Conservation (phyloP, 1,140 invertebrate species). For the Drosophila kanapiae region DNA sequence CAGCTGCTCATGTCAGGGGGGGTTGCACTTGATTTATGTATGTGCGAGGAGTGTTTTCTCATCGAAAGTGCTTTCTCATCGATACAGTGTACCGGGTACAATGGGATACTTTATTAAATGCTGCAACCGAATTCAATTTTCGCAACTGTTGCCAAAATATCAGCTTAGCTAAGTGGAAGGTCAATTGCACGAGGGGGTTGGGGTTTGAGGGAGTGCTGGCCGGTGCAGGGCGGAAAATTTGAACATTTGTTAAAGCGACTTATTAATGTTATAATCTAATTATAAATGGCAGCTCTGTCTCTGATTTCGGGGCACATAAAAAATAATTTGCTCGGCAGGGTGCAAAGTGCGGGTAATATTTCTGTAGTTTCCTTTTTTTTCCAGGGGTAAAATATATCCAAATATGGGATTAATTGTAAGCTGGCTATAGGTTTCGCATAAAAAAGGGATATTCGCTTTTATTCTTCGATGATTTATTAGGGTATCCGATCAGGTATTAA, state of each 20-base stretch:
- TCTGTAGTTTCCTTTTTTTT: conserved; percentile 30
- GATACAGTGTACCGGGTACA: conserved; percentile 54
- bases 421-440: conserved; percentile 20
- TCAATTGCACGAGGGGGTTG: conserved; percentile 5
- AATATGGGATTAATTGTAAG: conserved; percentile 67
- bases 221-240: conserved; percentile 50
- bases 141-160: conserved; percentile 76
- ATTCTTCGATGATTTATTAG: conserved; percentile 31
- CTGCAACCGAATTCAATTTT: conserved; percentile 72
- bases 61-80: conserved; percentile 70
- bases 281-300: conserved; percentile 62
- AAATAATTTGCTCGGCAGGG: conserved; percentile 36
- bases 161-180: conserved; percentile 42
- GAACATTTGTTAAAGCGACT: conserved; percentile 82
- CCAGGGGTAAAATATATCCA: conserved; percentile 46
- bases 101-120: conserved; percentile 59
- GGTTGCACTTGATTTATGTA: conserved; percentile 80
- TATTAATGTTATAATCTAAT: conserved; percentile 83
- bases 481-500: conserved; percentile 38
- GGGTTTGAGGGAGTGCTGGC: background rate
- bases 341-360: conserved; percentile 49
- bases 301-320: conserved; percentile 60
- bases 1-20: conserved; percentile 27
- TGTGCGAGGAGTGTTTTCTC: conserved; percentile 27
- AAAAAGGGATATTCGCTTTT: conserved; percentile 44